Evolutionary conservation across 2,797 vertebrate species (phyloP), one percentile per base, ranked within the genome.

Genomic region (Otolemur crassicaudatus): DNA sequence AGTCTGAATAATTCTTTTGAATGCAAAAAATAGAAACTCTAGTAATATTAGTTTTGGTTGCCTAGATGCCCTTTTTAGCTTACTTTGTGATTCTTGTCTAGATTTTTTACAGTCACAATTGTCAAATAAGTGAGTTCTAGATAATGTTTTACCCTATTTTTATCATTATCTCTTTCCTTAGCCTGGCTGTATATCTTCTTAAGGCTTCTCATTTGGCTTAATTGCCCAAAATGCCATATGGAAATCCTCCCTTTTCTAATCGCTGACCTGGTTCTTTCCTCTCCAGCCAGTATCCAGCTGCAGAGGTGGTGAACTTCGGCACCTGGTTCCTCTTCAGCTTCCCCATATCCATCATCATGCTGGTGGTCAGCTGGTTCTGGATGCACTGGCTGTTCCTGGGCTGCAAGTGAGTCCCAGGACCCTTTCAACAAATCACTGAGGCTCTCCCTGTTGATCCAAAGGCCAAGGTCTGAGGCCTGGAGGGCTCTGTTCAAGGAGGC

Each of bases 261-360:
- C 19, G 37, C 37, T 91, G 65, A 5, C 77, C 23, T 34, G 53
- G 43, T 1, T 97, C 91, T 92, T 94, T 94, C 1, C 85, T 94
- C 95, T 97, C 25, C 98, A 99, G 99, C 85, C 99, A 99, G 72
- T 99, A 99, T 70, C 99, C 99, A 0, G 99, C 99, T 2, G 99
- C 99, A 0, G 99, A 99, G 82, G 99, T 99, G 95, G 99, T 99
- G 92, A 99, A 99, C 98, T 99, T 99, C 14, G 99, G 99, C 80
- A 99, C 99, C 0, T 99, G 99, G 99, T 99, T 99, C 98, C 99
- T 99, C 98, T 99, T 99, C 99, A 99, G 99, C 96, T 99, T 99
- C 90, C 99, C 99, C 81, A 99, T 99, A 77, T 99, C 99, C 60
- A 98, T 99, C 98, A 99, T 99, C 98, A 99, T 99, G 99, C 98